Evolutionary conservation across 2,113 vertebrate species (phyloP), one percentile per base, ranked within the genome.

Genomic region (Cololabis saira): DNA sequence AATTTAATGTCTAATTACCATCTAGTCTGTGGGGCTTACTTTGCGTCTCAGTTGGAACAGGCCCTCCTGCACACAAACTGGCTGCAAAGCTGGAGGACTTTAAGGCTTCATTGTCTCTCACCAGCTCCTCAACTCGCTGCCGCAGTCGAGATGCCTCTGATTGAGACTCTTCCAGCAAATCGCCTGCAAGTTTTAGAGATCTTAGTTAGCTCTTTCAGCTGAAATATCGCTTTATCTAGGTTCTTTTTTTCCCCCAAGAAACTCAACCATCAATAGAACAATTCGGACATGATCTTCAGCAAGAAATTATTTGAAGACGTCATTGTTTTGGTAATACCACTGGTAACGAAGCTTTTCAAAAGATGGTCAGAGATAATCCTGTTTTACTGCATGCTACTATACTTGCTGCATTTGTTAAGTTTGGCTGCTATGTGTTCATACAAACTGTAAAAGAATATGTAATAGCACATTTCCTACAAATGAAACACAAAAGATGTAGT

Each of bases 101-200:
- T 27, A 95, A 89, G 41, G 90, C 92, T 83, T 97, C 95, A 5
- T 93, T 96, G 90, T 98, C 96, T 72, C 95, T 93, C 65, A 97
- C 96, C 0, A 99, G 94, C 48, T 96, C 95, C 81, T 99, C 98
- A 0, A 96, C 97, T 58, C 96, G 94, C 91, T 97, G 96, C 2
- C 96, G 92, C 40, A 99, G 93, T 71, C 93, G 94, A 0, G 93
- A 94, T 0, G 96, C 98, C 82, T 98, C 98, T 0, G 95, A 90
- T 60, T 99, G 96, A 16, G 98, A 98, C 80, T 98, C 96, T 71
- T 97, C 96, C 87, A 99, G 85, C 67, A 98, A 92, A 67, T 97
- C 95, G 52, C 98, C 98, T 99, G 77, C 60, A 64, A 64, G 69
- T 41, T 72, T 18, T 75, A 61, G 11, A 67, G 13, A 74, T 21